Evolutionary conservation across 1,140 invertebrate genomes (phyloP), one percentile per base, ranked within the genome.

Genomic region (Cepaea nemoralis): DNA sequence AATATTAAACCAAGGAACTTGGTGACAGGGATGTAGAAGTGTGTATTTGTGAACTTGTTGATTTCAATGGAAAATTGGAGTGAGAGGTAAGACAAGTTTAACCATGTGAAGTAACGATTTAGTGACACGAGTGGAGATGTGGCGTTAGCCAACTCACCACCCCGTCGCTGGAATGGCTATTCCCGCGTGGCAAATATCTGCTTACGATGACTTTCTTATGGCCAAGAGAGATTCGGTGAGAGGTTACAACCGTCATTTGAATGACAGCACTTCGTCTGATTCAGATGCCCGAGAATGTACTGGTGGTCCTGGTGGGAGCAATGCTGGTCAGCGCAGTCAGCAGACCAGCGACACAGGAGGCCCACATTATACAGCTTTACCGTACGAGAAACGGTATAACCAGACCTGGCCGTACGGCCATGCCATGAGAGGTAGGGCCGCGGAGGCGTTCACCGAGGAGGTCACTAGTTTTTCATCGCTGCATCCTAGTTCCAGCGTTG

Each of bases 131-230:
- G n/a, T n/a, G n/a, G n/a, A n/a, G n/a, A n/a, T n/a, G n/a, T 48
- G 45, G 45, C 8, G 45, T 48, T 48, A 48, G 45, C 45, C 8
- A 19, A 48, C 45, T 12, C 8, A 48, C 8, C 45, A 48, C 19
- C 22, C 10, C 8, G 69, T 35, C 5, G 19, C 33, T 35, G 66
- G 3, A 39, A 79, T 79, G 77, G 77, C 77, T 27, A 79, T 59
- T 22, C 77, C 77, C 5, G 48, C 77, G 3, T 79, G 77, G 77
- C 77, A 79, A 37, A 69, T 42, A n/a, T 42, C 77, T 5, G 77
- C 77, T 19, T 79, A 79, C 33, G 39, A 79, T 33, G 12, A 59
- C 16, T 79, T 79, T 42, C 77, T 79, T 59, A 19, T 31, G 1
- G 63, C 55, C 6, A 75, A 75, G 10, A 19, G 35, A 35, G 42